Evolutionary conservation across 2,113 vertebrate species (phyloP).

Genomic region (Cyprinodon tularosa): DNA sequence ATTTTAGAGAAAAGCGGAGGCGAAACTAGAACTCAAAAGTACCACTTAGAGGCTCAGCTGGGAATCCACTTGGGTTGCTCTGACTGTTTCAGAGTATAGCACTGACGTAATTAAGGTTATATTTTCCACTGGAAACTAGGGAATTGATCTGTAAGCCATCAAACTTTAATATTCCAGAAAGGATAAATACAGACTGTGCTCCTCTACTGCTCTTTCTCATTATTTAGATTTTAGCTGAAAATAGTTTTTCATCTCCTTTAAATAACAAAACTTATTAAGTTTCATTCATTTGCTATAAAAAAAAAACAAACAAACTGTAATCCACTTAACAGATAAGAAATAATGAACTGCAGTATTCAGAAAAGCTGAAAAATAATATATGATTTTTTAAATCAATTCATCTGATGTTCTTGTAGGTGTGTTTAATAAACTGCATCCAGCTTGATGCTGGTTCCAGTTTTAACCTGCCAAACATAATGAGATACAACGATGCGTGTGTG

Average conservation of each 20-base stretch:
- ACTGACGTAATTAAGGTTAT: conserved; percentile 40
- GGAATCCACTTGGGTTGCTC: conserved; percentile 55
- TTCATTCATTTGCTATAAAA: too few species aligned
- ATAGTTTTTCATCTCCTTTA: background rate
- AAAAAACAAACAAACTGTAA: too few species aligned
- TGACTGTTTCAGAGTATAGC: conserved; percentile 30
- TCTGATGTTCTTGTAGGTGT: background rate
- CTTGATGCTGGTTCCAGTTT: background rate
- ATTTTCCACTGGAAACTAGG: conserved; percentile 22
- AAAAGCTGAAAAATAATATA: background rate
- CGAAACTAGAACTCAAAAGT: conserved; percentile 59
- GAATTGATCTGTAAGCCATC: conserved; percentile 11
- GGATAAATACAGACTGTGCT: background rate
- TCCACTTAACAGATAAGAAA: background rate
- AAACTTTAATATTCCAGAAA: conserved; percentile 19
- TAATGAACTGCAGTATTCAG: background rate
- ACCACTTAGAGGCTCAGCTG: conserved; percentile 64
- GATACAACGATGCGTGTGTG: background rate
- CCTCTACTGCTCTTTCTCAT: too few species aligned
- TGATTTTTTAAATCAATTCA: background rate
- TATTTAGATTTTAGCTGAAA: background rate
- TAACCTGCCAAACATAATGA: background rate
- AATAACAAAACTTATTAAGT: too few species aligned
- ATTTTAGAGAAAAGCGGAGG: conserved; percentile 59
- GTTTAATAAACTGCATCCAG: background rate